Percentiles rank a stretch among this genome's conserved stretches.
Conservation (phyloP, 2,113 vertebrate genomes). For the Sisor rabdophorus region DNA sequence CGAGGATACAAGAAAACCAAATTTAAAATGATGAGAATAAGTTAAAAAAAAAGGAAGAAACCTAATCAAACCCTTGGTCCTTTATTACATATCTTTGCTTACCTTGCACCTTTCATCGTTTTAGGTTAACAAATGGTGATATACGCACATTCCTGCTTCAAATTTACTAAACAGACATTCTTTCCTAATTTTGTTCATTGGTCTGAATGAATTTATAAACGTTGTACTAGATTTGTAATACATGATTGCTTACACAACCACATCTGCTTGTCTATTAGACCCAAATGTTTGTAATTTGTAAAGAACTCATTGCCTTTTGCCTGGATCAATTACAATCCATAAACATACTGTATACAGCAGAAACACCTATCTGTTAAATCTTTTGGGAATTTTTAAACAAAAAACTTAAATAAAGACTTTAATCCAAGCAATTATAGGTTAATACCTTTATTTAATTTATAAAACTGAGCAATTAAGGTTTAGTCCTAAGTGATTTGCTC, state of each 20-base stretch:
- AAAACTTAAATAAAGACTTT: neutral
- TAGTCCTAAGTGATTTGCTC: too few species aligned
- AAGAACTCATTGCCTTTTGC: neutral
- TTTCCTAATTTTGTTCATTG: slow-evolving; percentile 20
- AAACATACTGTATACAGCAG: neutral
- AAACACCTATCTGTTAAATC: neutral
- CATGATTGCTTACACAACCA: neutral
- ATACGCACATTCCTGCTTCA: neutral
- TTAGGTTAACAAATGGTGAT: slow-evolving; percentile 3
- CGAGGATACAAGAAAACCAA: neutral
- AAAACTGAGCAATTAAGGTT: too few species aligned
- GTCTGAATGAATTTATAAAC: slow-evolving; percentile 19
- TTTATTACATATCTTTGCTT: neutral
- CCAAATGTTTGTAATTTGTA: slow-evolving; percentile 17
- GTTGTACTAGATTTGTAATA: neutral
- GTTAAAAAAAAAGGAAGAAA: neutral
- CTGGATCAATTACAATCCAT: neutral
- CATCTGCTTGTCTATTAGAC: slow-evolving; percentile 9
- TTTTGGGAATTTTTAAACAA: neutral
- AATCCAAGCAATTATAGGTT: neutral
- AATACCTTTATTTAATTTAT: too few species aligned
- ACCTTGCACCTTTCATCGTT: neutral
- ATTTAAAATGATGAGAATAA: neutral
- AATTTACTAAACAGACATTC: slow-evolving; percentile 7
- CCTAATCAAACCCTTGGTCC: too few species aligned